Conservation (phyloP, 2,113 vertebrate genomes). For the Ailuropoda melanoleuca region DNA sequence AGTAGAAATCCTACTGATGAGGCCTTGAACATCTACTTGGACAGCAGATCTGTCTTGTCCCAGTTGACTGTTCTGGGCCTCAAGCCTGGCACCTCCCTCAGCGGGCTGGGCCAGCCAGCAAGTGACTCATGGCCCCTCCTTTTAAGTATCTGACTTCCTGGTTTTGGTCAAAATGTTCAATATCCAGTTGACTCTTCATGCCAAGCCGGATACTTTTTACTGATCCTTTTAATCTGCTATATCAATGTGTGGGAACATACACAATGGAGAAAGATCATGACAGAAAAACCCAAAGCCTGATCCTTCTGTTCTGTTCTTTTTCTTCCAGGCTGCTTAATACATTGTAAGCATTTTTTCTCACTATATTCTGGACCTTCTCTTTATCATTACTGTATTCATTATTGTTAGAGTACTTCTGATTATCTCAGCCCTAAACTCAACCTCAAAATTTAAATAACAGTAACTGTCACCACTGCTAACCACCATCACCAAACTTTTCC, state of each 20-base stretch:
- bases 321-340: background rate
- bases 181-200: background rate
- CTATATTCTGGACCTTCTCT: background rate
- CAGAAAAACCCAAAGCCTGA: background rate
- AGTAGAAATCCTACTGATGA: background rate
- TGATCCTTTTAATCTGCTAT: background rate
- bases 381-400: background rate
- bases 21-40: background rate
- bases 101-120: background rate
- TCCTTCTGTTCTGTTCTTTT: background rate
- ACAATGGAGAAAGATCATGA: background rate
- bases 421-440: background rate
- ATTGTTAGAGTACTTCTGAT: background rate
- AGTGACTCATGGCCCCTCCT: background rate
- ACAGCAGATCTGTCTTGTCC: background rate
- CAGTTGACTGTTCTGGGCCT: background rate
- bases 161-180: background rate
- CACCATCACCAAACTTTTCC: background rate
- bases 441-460: background rate
- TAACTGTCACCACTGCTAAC: background rate
- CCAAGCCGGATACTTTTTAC: background rate
- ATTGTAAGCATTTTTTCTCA: background rate
- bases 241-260: background rate
- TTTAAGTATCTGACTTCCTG: background rate
- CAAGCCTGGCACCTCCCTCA: background rate